Conservation (phyloP, 2,797 vertebrate genomes). For the Pelochelys cantorii region DNA sequence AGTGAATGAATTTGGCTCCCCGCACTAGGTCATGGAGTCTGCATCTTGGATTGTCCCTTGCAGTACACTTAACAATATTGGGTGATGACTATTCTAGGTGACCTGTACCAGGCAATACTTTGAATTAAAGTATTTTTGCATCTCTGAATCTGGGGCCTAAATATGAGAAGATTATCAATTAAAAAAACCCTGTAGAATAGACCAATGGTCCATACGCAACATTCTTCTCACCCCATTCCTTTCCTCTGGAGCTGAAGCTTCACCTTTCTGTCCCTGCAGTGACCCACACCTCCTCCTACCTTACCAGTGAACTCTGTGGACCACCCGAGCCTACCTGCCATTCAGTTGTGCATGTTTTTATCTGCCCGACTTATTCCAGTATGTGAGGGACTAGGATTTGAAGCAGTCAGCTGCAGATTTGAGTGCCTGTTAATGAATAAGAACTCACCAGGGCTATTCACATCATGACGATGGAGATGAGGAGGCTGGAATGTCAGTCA, state of each 20-base stretch:
- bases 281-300: neutral
- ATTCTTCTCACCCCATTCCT: neutral
- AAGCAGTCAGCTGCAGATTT: neutral
- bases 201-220: neutral
- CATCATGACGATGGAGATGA: neutral
- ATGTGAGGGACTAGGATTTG: neutral
- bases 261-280: neutral
- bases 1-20: neutral
- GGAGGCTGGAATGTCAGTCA: neutral
- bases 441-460: neutral
- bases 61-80: neutral
- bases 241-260: neutral
- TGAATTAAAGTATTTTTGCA: neutral
- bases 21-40: neutral
- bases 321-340: neutral
- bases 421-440: neutral
- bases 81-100: too few relatives aligned
- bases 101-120: neutral
- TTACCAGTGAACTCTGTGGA: neutral
- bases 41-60: neutral
- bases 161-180: neutral
- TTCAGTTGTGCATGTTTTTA: neutral
- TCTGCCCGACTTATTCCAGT: neutral
- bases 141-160: neutral
- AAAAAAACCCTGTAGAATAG: neutral